Evolutionary conservation across 2,113 vertebrate species (phyloP).

Genomic region (Caracal caracal): DNA sequence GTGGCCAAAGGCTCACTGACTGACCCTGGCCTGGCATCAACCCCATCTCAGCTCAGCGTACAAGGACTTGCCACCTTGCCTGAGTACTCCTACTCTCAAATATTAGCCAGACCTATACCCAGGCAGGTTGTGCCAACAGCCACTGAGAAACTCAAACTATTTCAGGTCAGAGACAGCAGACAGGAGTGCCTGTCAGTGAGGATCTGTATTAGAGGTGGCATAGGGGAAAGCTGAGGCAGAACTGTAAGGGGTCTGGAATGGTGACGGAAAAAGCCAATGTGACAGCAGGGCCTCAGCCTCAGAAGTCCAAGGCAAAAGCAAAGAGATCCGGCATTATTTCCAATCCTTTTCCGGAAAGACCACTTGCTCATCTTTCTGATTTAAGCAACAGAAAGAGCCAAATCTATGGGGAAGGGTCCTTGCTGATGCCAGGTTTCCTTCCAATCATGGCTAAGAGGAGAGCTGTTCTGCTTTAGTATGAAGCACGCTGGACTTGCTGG

Average conservation of each 20-base stretch:
- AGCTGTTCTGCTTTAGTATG: background rate
- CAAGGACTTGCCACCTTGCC: background rate
- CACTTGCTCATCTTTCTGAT: background rate
- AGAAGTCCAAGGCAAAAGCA: background rate
- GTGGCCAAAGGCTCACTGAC: background rate
- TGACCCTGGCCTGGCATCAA: background rate
- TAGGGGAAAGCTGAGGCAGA: background rate
- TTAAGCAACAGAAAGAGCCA: background rate
- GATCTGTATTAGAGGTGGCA: accelerated
- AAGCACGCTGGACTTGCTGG: background rate
- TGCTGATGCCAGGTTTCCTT: background rate
- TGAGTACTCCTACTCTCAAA: background rate
- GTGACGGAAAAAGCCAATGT: background rate
- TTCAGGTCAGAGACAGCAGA: background rate
- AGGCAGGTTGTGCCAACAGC: background rate
- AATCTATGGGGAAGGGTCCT: background rate
- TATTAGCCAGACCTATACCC: background rate
- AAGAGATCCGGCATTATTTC: background rate
- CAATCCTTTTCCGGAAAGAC: background rate
- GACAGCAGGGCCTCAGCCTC: background rate
- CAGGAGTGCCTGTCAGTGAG: background rate
- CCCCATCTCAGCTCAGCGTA: background rate
- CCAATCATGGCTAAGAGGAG: background rate
- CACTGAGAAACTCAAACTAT: background rate
- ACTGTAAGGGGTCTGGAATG: background rate